Evolutionary conservation across 1,140 invertebrate species (phyloP).

Genomic region (Drosophila virilis): DNA sequence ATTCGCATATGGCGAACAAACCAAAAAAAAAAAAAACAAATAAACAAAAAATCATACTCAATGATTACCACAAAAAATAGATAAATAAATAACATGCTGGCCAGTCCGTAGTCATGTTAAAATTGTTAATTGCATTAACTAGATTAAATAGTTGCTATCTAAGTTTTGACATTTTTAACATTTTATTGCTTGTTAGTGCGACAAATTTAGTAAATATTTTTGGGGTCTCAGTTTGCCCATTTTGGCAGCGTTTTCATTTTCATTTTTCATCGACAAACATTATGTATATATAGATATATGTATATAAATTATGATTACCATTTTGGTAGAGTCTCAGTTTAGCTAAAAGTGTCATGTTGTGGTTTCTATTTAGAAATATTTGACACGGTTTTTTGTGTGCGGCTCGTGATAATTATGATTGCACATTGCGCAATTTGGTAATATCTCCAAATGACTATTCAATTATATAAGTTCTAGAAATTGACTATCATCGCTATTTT

Average conservation of each 20-base stretch:
- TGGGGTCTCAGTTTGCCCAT: slow-evolving; percentile 50
- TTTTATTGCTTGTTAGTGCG: slow-evolving; percentile 83
- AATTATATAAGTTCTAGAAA: slow-evolving; percentile 4
- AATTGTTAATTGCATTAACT: slow-evolving; percentile 84
- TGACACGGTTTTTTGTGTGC: slow-evolving; percentile 65
- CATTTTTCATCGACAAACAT: slow-evolving; percentile 10
- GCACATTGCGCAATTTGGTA: slow-evolving; percentile 24
- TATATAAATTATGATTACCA: slow-evolving; percentile 69
- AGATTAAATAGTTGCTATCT: slow-evolving; percentile 77
- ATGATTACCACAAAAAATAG: slow-evolving; percentile 46
- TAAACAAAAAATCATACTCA: slow-evolving; percentile 42
- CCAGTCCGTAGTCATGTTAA: slow-evolving; percentile 80
- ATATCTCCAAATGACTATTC: slow-evolving; percentile 13
- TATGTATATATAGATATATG: slow-evolving; percentile 9
- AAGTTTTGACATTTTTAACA: slow-evolving; percentile 77
- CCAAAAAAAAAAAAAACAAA: slow-evolving; percentile 53
- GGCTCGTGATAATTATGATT: slow-evolving; percentile 44
- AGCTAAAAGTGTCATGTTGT: slow-evolving; percentile 73
- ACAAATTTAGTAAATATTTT: slow-evolving; percentile 83
- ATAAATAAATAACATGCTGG: slow-evolving; percentile 52
- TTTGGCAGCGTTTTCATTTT: slow-evolving; percentile 46
- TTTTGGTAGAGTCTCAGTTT: slow-evolving; percentile 50
- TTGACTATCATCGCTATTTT: background rate
- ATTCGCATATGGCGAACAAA: slow-evolving; percentile 38
- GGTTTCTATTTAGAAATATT: slow-evolving; percentile 76